Conservation (phyloP, 2,113 vertebrate genomes). For the Amia ocellicauda region DNA sequence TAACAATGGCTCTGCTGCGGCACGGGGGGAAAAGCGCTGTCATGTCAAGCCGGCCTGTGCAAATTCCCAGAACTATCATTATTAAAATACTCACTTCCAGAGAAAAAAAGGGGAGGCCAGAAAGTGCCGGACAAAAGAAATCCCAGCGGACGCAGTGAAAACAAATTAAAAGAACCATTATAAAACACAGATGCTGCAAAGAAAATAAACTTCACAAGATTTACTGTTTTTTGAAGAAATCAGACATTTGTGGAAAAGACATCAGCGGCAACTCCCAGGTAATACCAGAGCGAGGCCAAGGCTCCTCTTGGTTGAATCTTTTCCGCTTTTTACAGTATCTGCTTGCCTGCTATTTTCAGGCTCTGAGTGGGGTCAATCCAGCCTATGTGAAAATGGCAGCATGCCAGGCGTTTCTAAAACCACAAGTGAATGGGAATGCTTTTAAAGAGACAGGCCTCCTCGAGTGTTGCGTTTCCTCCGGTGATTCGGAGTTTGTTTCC, state of each 20-base stretch:
- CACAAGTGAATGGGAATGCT: slow-evolving; percentile 43
- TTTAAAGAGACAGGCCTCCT: slow-evolving; percentile 53
- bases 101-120: slow-evolving; percentile 59
- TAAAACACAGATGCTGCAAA: slow-evolving; percentile 97
- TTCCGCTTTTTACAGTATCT: slow-evolving; percentile 37
- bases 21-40: slow-evolving; percentile 47
- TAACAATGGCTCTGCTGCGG: slow-evolving; percentile 60
- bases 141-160: slow-evolving; percentile 87
- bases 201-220: slow-evolving; percentile 94
- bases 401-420: slow-evolving; percentile 49
- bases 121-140: slow-evolving; percentile 78
- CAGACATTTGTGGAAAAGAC: slow-evolving; percentile 85
- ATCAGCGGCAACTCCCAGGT: slow-evolving; percentile 78
- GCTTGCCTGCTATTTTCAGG: slow-evolving; percentile 62
- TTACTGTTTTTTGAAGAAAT: slow-evolving; percentile 82
- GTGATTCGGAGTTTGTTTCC: too few relatives aligned
- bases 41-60: slow-evolving; percentile 49
- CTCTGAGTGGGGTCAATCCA: slow-evolving; percentile 51
- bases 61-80: slow-evolving; percentile 77
- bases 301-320: slow-evolving; percentile 35
- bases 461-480: slow-evolving; percentile 2
- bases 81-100: slow-evolving; percentile 81
- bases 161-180: slow-evolving; percentile 95
- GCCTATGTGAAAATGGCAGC: slow-evolving; percentile 64
- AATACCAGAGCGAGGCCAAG: slow-evolving; percentile 35